A percentile compares a stretch with the other conserved stretches of the same genome.
phyloP scores from a whole-genome alignment of 2,113 vertebrate genomes.

The Leptodactylus fuscus region DNA sequence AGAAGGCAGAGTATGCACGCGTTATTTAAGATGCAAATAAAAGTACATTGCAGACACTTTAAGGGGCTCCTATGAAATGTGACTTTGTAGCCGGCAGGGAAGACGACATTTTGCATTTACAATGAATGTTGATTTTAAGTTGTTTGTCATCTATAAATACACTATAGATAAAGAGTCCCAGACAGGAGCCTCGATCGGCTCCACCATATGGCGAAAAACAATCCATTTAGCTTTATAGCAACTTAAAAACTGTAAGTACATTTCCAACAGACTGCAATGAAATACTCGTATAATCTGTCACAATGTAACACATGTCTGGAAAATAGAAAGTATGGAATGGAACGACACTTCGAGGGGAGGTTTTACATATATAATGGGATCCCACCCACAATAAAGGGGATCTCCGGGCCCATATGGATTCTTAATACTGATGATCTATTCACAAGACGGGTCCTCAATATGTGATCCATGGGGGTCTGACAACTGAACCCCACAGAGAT shows the following conservation, averaged over 20 bases:
- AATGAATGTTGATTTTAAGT: neutral
- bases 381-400: no score
- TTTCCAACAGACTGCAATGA: slow-evolving; percentile 27
- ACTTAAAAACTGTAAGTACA: slow-evolving; percentile 31
- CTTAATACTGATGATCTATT: no score
- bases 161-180: neutral
- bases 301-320: neutral
- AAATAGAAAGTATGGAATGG: no score
- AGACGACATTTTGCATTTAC: neutral
- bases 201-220: slow-evolving; percentile 24
- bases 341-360: no score
- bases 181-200: neutral
- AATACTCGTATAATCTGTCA: neutral
- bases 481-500: no score
- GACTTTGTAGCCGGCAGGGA: neutral
- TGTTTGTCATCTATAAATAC: slow-evolving; percentile 8
- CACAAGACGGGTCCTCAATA: no score
- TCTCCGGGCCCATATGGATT: no score
- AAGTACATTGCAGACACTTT: neutral
- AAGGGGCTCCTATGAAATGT: neutral
- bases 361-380: no score
- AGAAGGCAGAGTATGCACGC: slow-evolving; percentile 69
- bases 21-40: slow-evolving; percentile 28
- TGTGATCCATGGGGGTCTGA: no score
- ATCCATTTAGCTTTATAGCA: slow-evolving; percentile 17